Conservation (phyloP, 2,113 vertebrate species). For the Isurus oxyrinchus region DNA sequence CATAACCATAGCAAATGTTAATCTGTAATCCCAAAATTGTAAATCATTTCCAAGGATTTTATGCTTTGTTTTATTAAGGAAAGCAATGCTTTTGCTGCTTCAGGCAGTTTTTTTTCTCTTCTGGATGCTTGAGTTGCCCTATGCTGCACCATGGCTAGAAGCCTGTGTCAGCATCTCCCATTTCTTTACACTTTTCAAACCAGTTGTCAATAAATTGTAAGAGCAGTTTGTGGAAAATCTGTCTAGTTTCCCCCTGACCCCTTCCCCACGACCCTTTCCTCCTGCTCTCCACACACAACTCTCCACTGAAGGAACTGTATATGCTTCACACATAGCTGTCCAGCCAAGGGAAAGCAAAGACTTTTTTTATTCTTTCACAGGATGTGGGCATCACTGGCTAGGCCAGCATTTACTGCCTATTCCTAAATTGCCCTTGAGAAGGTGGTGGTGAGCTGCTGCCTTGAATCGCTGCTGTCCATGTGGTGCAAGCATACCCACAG, state of each 20-base stretch:
- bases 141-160: not conserved
- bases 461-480: no score
- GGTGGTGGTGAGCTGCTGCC: no score
- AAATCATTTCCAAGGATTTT: not conserved
- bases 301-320: not conserved
- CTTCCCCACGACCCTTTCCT: not conserved
- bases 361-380: no score
- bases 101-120: not conserved
- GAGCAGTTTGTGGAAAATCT: not conserved
- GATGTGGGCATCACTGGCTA: no score
- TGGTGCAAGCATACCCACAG: no score
- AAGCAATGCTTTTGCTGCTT: not conserved
- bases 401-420: no score
- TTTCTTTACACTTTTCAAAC: not conserved
- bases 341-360: no score
- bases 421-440: no score
- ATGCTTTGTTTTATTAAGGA: not conserved
- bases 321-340: not conserved
- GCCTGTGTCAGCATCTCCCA: not conserved
- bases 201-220: not conserved
- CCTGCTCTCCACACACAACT: no score
- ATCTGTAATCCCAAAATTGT: not conserved
- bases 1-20: not conserved
- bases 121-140: not conserved
- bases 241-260: not conserved